These are phyloP conservation scores for Gymnorhina tibicen DNA, from an alignment of 2,113 vertebrate species.

Conservation along the genomic window DNA sequence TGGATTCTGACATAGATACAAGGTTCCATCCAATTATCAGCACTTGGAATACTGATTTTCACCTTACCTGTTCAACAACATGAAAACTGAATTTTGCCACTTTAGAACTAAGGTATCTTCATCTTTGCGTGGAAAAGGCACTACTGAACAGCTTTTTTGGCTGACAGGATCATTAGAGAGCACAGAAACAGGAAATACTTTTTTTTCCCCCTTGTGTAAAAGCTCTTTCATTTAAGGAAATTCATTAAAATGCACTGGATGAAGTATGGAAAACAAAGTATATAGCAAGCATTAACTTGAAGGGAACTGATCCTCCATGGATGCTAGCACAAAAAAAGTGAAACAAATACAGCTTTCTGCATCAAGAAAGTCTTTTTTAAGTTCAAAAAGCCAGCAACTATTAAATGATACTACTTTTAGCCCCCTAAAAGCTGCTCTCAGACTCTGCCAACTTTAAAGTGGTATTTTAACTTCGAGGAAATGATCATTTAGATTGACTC, in stretches of 20 bases:
- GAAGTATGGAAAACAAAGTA: not conserved
- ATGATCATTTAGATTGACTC: constrained; percentile 20
- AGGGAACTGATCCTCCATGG: not conserved
- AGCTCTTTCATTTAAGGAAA: not conserved
- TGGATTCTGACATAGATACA: not conserved
- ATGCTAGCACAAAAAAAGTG: not conserved
- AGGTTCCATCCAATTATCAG: not conserved
- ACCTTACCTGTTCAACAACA: not conserved
- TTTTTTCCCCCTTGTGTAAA: not conserved
- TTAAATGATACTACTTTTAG: constrained; percentile 40
- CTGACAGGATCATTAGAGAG: not conserved
- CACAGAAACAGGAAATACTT: not conserved
- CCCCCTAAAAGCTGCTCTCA: not conserved
- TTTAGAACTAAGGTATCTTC: not conserved
- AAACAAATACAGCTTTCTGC: not conserved
- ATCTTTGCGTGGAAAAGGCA: not conserved
- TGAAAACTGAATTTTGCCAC: not conserved
- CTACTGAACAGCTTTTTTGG: not conserved
- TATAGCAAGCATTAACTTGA: not conserved
- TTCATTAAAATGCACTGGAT: not conserved
- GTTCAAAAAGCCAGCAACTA: not conserved
- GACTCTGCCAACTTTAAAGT: not conserved
- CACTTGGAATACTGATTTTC: not conserved
- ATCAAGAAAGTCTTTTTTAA: not conserved
- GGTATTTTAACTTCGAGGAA: constrained; percentile 12